These are phyloP conservation scores for Bicyclus anynana DNA, from an alignment of 1,140 invertebrate species.

Conservation along the genomic window DNA sequence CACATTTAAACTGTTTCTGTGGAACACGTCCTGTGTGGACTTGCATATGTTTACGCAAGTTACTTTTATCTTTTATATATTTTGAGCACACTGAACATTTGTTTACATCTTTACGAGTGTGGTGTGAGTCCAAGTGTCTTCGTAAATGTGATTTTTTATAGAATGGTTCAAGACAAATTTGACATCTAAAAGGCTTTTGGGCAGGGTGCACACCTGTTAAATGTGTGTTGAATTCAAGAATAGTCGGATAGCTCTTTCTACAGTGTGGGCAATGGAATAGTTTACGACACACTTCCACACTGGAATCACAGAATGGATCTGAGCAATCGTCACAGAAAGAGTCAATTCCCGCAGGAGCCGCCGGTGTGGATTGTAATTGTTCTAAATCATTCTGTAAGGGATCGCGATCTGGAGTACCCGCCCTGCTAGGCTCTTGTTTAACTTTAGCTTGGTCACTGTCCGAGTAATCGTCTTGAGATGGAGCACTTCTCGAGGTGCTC, in stretches of 20 bases:
- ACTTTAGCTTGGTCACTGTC: slow-evolving; percentile 72
- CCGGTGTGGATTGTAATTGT: slow-evolving; percentile 56
- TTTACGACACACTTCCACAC: slow-evolving; percentile 66
- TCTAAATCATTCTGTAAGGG: slow-evolving; percentile 57
- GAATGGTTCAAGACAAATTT: slow-evolving; percentile 75
- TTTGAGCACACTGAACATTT: slow-evolving; percentile 77
- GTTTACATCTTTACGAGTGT: slow-evolving; percentile 75
- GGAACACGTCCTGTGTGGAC: slow-evolving; percentile 75
- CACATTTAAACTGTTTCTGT: slow-evolving; percentile 77
- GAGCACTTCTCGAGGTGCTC: slow-evolving; percentile 62
- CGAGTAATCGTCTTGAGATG: slow-evolving; percentile 64
- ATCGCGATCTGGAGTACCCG: slow-evolving; percentile 60
- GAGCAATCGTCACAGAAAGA: slow-evolving; percentile 75
- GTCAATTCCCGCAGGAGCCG: slow-evolving; percentile 62
- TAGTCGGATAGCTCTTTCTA: slow-evolving; percentile 74
- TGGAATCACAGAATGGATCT: slow-evolving; percentile 75
- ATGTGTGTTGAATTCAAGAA: slow-evolving; percentile 74
- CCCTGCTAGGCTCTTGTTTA: slow-evolving; percentile 65
- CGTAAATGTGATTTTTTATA: slow-evolving; percentile 72
- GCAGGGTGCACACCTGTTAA: slow-evolving; percentile 73
- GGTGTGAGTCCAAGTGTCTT: slow-evolving; percentile 70
- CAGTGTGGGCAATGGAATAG: slow-evolving; percentile 76
- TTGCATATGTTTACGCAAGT: slow-evolving; percentile 76
- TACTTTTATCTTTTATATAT: slow-evolving; percentile 77
- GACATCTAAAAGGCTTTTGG: slow-evolving; percentile 75